Percentiles rank a stretch among this genome's conserved stretches.
Evolutionary conservation across 2,797 vertebrate genomes (phyloP).

Genomic region (Acrossocheilus fasciatus): DNA sequence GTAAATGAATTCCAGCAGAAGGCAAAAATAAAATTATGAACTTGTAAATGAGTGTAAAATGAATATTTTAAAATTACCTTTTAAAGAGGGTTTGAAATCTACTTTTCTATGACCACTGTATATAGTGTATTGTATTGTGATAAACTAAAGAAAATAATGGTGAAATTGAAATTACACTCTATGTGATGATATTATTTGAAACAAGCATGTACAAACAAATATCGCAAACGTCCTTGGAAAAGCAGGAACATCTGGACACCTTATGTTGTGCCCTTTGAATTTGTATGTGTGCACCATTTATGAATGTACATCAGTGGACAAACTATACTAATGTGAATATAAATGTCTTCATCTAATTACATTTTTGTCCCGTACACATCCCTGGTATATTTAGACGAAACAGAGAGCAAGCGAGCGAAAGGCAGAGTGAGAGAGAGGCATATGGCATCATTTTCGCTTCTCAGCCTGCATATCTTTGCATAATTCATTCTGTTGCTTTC

Average conservation of each 20-base stretch:
- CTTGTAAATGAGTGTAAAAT: not conserved
- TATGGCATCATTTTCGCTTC: slow-evolving; percentile 18
- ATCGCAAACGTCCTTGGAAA: not conserved
- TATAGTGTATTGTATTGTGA: not conserved
- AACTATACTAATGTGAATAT: slow-evolving; percentile 1
- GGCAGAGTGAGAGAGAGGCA: slow-evolving; percentile 11
- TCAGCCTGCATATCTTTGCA: slow-evolving; percentile 21
- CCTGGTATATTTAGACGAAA: not conserved
- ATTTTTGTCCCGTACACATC: not conserved
- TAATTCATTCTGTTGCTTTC: slow-evolving; percentile 35
- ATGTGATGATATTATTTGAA: not conserved
- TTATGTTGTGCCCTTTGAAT: not conserved
- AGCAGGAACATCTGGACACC: not conserved
- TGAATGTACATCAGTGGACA: not conserved
- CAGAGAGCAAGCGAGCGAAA: not conserved
- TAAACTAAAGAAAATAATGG: not conserved
- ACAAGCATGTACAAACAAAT: not conserved
- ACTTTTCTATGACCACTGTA: not conserved
- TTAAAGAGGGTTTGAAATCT: not conserved
- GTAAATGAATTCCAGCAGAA: too few relatives aligned
- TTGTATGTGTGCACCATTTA: not conserved
- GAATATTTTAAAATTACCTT: not conserved
- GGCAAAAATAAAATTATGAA: not conserved
- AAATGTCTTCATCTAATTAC: slow-evolving; percentile 3
- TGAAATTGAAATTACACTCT: not conserved